A percentile compares a stretch with the other conserved stretches of the same genome.
phyloP scores from a whole-genome alignment of 1,140 invertebrate genomes.

The Pseudomyrmex gracilis region DNA sequence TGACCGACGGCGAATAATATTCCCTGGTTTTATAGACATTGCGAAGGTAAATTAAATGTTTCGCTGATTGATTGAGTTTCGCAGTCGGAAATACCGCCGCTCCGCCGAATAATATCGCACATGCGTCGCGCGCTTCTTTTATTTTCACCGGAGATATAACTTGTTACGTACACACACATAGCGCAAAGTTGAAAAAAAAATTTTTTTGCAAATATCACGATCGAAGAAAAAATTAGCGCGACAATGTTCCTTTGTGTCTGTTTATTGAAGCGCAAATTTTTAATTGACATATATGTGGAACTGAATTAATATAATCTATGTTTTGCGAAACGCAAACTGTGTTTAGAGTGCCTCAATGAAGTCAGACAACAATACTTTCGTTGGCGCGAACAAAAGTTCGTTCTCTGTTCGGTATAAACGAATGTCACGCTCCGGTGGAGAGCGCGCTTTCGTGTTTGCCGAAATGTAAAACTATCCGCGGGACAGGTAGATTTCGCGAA shows the following conservation, averaged over 20 bases:
- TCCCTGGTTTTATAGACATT: conserved; percentile 50
- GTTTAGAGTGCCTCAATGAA: conserved; percentile 31
- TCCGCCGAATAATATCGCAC: conserved; percentile 35
- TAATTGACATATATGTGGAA: conserved; percentile 30
- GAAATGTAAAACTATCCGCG: conserved; percentile 67
- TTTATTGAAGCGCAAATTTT: background rate
- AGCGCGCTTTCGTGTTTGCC: conserved; percentile 57
- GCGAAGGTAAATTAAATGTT: conserved; percentile 59
- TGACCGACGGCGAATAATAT: conserved; percentile 49
- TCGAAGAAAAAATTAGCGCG: too few relatives aligned
- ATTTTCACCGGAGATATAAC: background rate
- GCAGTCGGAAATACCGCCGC: background rate
- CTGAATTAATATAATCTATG: background rate
- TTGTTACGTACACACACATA: background rate
- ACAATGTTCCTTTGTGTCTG: background rate
- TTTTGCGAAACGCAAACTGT: conserved; percentile 29
- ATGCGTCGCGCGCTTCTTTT: background rate
- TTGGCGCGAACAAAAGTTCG: conserved; percentile 57
- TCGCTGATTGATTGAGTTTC: conserved; percentile 52
- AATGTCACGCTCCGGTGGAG: conserved; percentile 59
- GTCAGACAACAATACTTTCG: conserved; percentile 57
- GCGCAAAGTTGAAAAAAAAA: background rate
- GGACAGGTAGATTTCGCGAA: conserved; percentile 63
- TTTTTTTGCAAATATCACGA: background rate
- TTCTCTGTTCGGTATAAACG: conserved; percentile 56